Evolutionary conservation across 2,797 vertebrate genomes (phyloP), one percentile per base, ranked within the genome.

Genomic region (Notolabrus celidotus): DNA sequence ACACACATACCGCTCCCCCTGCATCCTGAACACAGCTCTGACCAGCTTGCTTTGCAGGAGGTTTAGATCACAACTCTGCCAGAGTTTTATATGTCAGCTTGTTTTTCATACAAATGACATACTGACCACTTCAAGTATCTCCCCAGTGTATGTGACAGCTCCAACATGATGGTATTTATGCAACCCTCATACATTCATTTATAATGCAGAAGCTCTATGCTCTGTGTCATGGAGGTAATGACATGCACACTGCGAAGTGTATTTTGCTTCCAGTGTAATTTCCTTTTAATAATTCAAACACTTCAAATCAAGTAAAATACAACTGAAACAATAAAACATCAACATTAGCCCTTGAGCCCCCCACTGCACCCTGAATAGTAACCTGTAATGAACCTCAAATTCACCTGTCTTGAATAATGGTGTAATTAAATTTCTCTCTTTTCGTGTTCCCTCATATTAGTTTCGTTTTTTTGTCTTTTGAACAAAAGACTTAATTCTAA

Each of bases 341-440:
- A 38, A 45, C 47, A 68, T 64, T 68, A 77, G 69, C 62, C 57
- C 42, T 54, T 12, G 0, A 50, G 77, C 74, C 79, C 77, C 70
- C 75, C 55, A 70, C 84, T 69, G 76, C 56, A 67, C 62, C 46
- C 50, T 77, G 58, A 84, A 67, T 59, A 74, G 47, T 69, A 72
- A 77, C 79, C 54, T 36, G 46, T 52, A 38, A 79, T 59, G 36
- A 61, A 66, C 62, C 41, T 56, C 31, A 67, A 68, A 77, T 55
- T 71, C 60, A 75, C 74, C 64, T 77, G 74, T 77, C 66, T 60
- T 71, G 65, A 86, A 75, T 63, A 62, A 87, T 71, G 31, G 45
- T 58, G 50, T 77, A 74, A 79, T 84, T 82, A 84, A 77, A 79
- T 68, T 51, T 68, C 64, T 46, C 19, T 14, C 20, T 52, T 70